These are phyloP conservation scores for Channa striata DNA, from an alignment of 2,797 vertebrate species.

Conservation along the genomic window DNA sequence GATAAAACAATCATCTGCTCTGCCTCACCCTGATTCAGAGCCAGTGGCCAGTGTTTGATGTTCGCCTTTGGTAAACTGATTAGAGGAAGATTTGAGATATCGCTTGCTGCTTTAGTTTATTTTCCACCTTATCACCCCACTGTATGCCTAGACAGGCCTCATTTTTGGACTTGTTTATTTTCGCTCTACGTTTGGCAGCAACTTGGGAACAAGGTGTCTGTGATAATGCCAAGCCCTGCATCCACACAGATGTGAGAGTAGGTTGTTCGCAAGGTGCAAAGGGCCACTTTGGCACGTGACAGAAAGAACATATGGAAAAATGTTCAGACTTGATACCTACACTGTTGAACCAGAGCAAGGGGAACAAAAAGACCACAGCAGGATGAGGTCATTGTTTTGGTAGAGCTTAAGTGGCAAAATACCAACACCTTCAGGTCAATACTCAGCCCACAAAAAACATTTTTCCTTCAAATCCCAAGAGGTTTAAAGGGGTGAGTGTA, in stretches of 20 bases:
- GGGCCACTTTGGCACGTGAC: constrained; percentile 37
- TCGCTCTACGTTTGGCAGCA: constrained; percentile 31
- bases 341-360: constrained; percentile 12
- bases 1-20: constrained; percentile 83
- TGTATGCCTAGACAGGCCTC: constrained; percentile 39
- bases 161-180: constrained; percentile 43
- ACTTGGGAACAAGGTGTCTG: constrained; percentile 38
- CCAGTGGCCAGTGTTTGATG: constrained; percentile 75
- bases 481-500: constrained; percentile 18
- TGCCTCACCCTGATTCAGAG: constrained; percentile 71
- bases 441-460: constrained; percentile 35
- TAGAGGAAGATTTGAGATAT: constrained; percentile 76
- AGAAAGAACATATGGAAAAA: constrained; percentile 61
- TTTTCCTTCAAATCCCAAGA: constrained; percentile 32
- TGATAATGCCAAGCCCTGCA: constrained; percentile 6
- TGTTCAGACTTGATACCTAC: constrained; percentile 49
- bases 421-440: constrained; percentile 63
- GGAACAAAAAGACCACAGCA: constrained; percentile 31
- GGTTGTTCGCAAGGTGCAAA: constrained; percentile 46
- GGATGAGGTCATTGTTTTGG: constrained; percentile 68
- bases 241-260: constrained; percentile 20
- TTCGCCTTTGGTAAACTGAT: constrained; percentile 78
- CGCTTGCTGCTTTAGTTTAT: constrained; percentile 69
- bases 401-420: constrained; percentile 57
- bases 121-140: constrained; percentile 61